These are phyloP conservation scores for Puntigrus tetrazona DNA, from an alignment of 2,113 vertebrate genomes.

Conservation along the genomic window DNA sequence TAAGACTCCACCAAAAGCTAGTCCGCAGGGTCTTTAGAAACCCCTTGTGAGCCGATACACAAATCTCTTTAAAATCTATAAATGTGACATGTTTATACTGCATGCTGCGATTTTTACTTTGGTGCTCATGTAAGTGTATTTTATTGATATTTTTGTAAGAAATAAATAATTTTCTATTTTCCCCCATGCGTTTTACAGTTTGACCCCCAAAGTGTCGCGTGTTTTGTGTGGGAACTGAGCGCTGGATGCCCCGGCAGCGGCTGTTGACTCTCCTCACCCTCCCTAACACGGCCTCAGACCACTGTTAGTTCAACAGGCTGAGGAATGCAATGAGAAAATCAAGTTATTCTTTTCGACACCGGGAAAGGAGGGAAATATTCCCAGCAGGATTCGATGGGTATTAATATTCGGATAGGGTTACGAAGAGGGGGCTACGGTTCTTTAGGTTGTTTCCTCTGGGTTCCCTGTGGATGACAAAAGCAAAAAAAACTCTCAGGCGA, in stretches of 20 bases:
- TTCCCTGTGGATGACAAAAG: conserved; percentile 25
- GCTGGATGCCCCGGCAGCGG: conserved; percentile 11
- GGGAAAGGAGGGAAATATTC: conserved; percentile 51
- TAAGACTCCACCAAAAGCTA: conserved; percentile 3
- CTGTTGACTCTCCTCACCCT: conserved; percentile 39
- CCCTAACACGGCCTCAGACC: conserved; percentile 41
- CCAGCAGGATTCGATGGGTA: conserved; percentile 50
- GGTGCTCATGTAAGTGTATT: conserved; percentile 48
- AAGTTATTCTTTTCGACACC: conserved; percentile 49
- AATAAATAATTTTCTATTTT: conserved; percentile 49
- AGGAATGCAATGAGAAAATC: conserved; percentile 60
- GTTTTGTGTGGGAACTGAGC: conserved; percentile 30
- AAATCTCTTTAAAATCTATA: background rate
- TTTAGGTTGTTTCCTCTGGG: conserved; percentile 22
- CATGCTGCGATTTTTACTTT: conserved; percentile 45
- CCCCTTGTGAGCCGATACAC: conserved; percentile 19
- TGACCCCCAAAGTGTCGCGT: background rate
- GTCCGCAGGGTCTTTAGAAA: background rate
- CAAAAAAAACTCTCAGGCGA: background rate
- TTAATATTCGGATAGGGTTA: conserved; percentile 51
- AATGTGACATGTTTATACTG: conserved; percentile 40
- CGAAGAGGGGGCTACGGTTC: conserved; percentile 19
- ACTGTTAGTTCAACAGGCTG: conserved; percentile 58
- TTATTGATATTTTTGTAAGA: conserved; percentile 61
- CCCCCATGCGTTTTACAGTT: background rate